Evolutionary conservation across 2,113 vertebrate genomes (phyloP), one percentile per base, ranked within the genome.

Genomic region (Montifringilla adamsi): DNA sequence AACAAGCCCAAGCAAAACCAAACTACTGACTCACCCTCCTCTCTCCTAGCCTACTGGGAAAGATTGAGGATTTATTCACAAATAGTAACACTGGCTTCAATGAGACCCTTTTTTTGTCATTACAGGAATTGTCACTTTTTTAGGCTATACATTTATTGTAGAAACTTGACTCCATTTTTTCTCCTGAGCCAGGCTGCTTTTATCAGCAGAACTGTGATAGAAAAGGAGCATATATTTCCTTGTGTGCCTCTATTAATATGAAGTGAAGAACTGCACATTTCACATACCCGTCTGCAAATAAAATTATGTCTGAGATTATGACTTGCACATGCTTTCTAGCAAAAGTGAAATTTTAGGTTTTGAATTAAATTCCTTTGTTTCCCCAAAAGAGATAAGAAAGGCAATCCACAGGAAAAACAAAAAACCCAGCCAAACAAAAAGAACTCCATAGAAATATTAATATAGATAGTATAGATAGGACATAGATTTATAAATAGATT

Each of bases 1-100:
- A 96, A 96, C 92, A 96, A 96, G 96, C 79, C 95, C 85, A 92
- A 95, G 67, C 95, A 94, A 80, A 96, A 93, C 90, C 56, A 68
- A 93, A 53, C 31, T 87, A 73, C 87, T 94, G 92, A 91, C 67
- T 96, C 94, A 94, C n/a, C 33, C 59, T 91, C n/a, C 43, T 67
- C 59, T 92, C 28, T 88, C 23, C 68, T 74, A 62, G 31, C 79
- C 87, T 67, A 46, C 66, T 93, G 67, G 41, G 76, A 93, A 76
- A 66, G 46, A 72, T 1, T 60, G 53, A 85, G 67, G 67, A 53
- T 88, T 91, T 94, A 70, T 80, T 31, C 59, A n/a, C n/a, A 41
- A 22, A 56, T 47, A 15, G 6, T 60, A 44, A 28, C 28, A 35
- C 10, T 41, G 31, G 7, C 28, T 87, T 95, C 70, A 76, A 26